phyloP scores from a whole-genome alignment of 1,140 invertebrate genomes.

The Lepidostoma basale region DNA sequence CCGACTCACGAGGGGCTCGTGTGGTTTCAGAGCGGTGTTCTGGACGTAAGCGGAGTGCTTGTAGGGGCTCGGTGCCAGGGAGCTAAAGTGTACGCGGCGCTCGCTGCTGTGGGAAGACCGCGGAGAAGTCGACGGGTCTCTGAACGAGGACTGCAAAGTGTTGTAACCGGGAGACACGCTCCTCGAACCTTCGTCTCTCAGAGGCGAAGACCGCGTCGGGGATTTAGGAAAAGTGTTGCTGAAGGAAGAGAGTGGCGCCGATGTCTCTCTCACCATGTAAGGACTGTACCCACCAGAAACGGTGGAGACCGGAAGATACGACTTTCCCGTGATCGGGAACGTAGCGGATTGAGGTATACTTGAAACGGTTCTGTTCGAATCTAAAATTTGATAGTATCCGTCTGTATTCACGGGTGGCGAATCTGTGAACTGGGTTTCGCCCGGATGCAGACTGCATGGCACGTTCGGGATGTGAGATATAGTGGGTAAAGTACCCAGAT shows the following conservation, averaged over 20 bases:
- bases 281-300: constrained; percentile 43
- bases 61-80: constrained; percentile 29
- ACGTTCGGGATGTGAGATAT: constrained; percentile 55
- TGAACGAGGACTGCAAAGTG: background rate
- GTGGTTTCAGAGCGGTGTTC: constrained; percentile 28
- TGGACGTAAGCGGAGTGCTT: constrained; percentile 33
- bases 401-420: constrained; percentile 10
- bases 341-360: constrained; percentile 28
- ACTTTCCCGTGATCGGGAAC: constrained; percentile 23
- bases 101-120: background rate
- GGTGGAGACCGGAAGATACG: constrained; percentile 34
- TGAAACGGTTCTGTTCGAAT: background rate
- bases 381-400: background rate
- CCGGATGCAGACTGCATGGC: constrained; percentile 40
- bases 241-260: background rate
- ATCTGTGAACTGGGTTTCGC: background rate
- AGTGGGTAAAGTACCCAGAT: constrained; percentile 54
- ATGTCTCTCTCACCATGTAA: constrained; percentile 30
- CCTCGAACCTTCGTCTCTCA: background rate
- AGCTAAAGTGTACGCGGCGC: constrained; percentile 35
- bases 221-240: background rate
- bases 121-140: background rate
- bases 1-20: constrained; percentile 29
- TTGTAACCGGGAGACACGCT: background rate
- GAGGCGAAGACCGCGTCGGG: background rate